Conservation (phyloP, 2,888 invertebrate species). For the Agrochola circellaris region DNA sequence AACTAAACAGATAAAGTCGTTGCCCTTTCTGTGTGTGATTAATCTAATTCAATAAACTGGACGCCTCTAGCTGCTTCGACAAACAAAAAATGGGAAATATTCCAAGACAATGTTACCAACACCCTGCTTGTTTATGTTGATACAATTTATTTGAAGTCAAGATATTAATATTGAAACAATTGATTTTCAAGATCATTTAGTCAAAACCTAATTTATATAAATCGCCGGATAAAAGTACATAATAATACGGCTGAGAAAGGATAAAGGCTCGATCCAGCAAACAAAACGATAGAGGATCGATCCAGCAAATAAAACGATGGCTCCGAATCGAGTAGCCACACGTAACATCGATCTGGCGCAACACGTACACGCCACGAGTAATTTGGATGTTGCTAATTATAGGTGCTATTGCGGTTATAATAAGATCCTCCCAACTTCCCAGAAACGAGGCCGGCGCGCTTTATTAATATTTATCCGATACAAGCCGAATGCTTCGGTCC, state of each 20-base stretch:
- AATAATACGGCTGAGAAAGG: constrained; percentile 71
- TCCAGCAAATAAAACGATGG: constrained; percentile 77
- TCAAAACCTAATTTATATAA: constrained; percentile 44
- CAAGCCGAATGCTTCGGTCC: constrained; percentile 84
- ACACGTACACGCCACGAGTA: constrained; percentile 86
- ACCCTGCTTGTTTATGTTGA: constrained; percentile 10
- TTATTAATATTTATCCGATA: constrained; percentile 91
- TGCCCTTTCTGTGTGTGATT: constrained; percentile 53
- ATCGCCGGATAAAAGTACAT: constrained; percentile 64
- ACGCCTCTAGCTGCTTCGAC: constrained; percentile 14
- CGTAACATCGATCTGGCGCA: constrained; percentile 86
- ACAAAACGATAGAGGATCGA: constrained; percentile 76
- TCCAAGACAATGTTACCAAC: constrained; percentile 38
- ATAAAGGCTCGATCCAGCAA: constrained; percentile 75
- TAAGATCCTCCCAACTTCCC: constrained; percentile 90
- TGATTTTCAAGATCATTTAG: constrained; percentile 27
- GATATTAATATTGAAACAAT: constrained; percentile 33
- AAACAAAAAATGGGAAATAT: constrained; percentile 57
- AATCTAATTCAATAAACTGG: constrained; percentile 47
- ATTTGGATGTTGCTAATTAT: constrained; percentile 90
- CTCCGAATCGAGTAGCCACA: constrained; percentile 81
- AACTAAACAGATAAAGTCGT: constrained; percentile 50
- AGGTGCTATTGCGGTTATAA: constrained; percentile 91
- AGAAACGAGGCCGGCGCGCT: constrained; percentile 89
- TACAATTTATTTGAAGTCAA: constrained; percentile 5